Base-by-base conservation (phyloP, 2,113 vertebrate species). In the Gallinago jamesoni region DNA sequence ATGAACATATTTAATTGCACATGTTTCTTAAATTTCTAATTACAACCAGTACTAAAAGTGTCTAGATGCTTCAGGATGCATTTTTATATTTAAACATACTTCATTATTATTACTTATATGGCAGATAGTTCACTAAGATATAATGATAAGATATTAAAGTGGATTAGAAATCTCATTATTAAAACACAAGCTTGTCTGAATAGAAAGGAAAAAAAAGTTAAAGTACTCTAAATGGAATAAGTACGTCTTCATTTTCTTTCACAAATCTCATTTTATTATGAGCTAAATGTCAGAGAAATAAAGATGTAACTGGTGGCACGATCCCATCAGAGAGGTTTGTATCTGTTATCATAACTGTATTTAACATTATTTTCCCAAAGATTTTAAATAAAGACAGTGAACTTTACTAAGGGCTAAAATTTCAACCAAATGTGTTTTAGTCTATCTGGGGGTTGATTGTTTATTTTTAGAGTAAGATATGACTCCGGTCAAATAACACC, bases 11-110 rank as follows among this genome's bases (percentile, higher is more conserved):
- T 98, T 98, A 98, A 97, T 97, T 94, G 95, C 80, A 96, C 9
- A 25, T 95, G 62, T 96, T 97, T 98, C 90, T 97, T 89, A 96
- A 80, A 55, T 97, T 97, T 97, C 95, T 98, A 98, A 98, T 98
- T 98, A 98, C 95, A 98, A 87, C 60, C 6, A 48, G 53, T 93
- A 95, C 75, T 97, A 97, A 96, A 98, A 97, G 52, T 96, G 86
- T 80, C 88, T 93, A 81, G 19, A 50, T 95, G 77, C 68, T 94
- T 95, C 96, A 97, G 83, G 50, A 84, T 96, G 84, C 86, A 89
- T 94, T 97, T 97, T 96, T 91, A 96, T 92, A 95, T 79, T 96
- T 96, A 94, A 95, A 69, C 64, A 88, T 93, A 86, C 48, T 57
- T 98, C 94, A 96, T 95, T 96, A 97, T 97, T 98, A 97, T 94